Conservation (phyloP, 2,797 vertebrate species). For the Fringilla coelebs region DNA sequence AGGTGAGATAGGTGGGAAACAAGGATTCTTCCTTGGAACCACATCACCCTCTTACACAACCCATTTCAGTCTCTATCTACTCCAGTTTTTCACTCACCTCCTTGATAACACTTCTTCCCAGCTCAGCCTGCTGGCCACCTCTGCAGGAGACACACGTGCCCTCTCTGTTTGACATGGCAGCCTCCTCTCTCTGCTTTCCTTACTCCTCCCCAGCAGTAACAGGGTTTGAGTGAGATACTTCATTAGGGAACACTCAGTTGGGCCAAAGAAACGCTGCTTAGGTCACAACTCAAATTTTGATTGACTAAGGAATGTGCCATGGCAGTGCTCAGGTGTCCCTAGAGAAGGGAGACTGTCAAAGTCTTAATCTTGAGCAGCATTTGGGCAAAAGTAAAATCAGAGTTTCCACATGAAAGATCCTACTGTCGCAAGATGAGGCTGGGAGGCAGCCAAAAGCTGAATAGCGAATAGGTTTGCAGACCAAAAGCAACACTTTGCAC, state of each 20-base stretch:
- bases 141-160: not conserved
- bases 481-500: not conserved
- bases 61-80: not conserved
- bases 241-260: not conserved
- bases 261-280: not conserved
- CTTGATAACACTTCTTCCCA: not conserved
- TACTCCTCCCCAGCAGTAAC: not conserved
- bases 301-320: not conserved
- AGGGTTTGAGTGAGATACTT: not conserved
- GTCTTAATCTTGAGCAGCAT: not conserved
- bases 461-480: not conserved
- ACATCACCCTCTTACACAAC: not conserved
- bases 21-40: not conserved
- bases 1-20: not conserved
- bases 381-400: not conserved
- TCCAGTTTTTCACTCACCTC: not conserved
- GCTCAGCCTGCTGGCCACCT: not conserved
- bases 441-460: not conserved
- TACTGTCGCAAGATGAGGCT: not conserved
- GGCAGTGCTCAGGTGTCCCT: not conserved
- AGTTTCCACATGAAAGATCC: not conserved
- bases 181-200: not conserved
- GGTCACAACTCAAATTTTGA: not conserved
- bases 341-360: not conserved
- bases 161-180: not conserved